Conservation (phyloP, 2,113 vertebrate species). For the Scomber colias region DNA sequence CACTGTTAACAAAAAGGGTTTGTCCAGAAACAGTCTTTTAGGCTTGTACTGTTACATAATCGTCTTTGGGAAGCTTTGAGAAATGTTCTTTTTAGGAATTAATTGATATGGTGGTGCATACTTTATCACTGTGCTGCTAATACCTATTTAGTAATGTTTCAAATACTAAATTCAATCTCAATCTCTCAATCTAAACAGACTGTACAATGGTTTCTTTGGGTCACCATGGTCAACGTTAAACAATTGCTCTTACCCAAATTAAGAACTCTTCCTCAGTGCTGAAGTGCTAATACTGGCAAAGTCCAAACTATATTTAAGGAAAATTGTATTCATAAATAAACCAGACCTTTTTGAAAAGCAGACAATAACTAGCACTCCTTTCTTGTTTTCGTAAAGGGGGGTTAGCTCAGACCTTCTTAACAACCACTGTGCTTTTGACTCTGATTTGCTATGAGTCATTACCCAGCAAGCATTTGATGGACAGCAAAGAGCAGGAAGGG, state of each 20-base stretch:
- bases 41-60: conserved; percentile 4
- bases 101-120: background rate
- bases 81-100: background rate
- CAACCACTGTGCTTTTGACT: conserved; percentile 1
- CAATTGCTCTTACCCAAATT: no score
- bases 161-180: background rate
- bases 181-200: no score
- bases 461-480: conserved; percentile 1
- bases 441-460: conserved; percentile 19
- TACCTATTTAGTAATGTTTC: background rate
- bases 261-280: background rate
- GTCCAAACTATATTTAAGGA: background rate
- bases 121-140: background rate
- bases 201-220: background rate
- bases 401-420: background rate
- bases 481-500: background rate
- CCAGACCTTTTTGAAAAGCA: background rate
- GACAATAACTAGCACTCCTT: background rate
- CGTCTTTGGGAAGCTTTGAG: background rate
- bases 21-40: conserved; percentile 9
- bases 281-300: background rate
- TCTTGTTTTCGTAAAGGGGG: background rate
- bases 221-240: background rate
- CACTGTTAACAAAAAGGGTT: conserved; percentile 13
- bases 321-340: background rate